These are phyloP conservation scores for Leptinotarsa tumamoca DNA, from an alignment of 2,888 invertebrate species.

Conservation along the genomic window DNA sequence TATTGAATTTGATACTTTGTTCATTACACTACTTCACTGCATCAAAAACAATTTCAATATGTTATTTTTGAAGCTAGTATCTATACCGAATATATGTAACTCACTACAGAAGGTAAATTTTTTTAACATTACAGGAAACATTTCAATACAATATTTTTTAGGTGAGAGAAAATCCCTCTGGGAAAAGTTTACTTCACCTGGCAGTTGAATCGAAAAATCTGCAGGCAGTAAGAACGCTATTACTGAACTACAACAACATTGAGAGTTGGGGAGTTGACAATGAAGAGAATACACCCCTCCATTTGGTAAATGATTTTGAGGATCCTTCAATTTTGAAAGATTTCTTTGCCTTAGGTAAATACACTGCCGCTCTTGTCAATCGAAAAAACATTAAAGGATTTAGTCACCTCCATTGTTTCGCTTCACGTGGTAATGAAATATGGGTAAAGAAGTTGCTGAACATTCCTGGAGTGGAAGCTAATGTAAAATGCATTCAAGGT, in stretches of 20 bases:
- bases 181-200: constrained; percentile 33
- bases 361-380: not conserved
- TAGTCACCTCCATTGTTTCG: constrained; percentile 19
- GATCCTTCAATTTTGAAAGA: not conserved
- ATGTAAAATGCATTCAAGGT: constrained; percentile 16
- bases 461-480: constrained; percentile 16
- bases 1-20: constrained; percentile 9
- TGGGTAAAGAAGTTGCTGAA: constrained; percentile 23
- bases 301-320: constrained; percentile 21
- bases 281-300: constrained; percentile 31
- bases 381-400: constrained; percentile 23
- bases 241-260: not conserved
- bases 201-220: constrained; percentile 21
- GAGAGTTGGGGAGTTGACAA: constrained; percentile 29
- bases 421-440: constrained; percentile 14
- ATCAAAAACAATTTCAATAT: constrained; percentile 28
- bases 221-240: constrained; percentile 11
- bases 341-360: not conserved
- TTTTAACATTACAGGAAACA: not conserved
- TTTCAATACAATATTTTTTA: not conserved
- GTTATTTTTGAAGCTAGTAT: constrained; percentile 19
- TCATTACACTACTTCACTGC: constrained; percentile 26
- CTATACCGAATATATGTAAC: not conserved
- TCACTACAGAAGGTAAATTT: not conserved
- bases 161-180: constrained; percentile 20